Base-by-base conservation (phyloP, 1,140 invertebrate genomes). In the Pseudomyrmex concolor region DNA sequence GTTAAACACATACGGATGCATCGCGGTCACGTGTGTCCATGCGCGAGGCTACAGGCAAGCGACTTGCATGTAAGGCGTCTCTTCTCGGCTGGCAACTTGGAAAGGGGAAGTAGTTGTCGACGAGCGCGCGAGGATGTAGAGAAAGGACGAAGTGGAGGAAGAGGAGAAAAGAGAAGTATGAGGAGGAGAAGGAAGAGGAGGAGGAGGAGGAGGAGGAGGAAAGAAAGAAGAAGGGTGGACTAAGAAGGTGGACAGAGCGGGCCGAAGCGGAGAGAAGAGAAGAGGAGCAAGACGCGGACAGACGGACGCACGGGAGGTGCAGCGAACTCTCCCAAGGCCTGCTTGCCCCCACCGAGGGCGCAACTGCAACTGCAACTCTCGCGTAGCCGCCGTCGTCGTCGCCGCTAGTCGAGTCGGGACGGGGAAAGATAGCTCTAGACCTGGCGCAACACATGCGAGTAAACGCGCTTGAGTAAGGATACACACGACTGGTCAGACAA, bases 271-370 rank as follows among this genome's bases (percentile, higher is more conserved):
- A 59, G 64, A 54, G 25, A 70, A 64, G 54, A 48, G 55, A 51
- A 84, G 66, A 74, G 55, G 80, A 60, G 78, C 72, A 72, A 48
- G 48, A 73, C 72, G 73, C 74, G 59, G 68, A 83, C 74, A 63
- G 92, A 89, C 88, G 89, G 73, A 86, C 78, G 91, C 90, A 92
- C 89, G 92, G 90, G 91, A 93, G 93, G 93, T 94, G 93, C 93
- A 94, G 92, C 93, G 93, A 94, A 94, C 93, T 94, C 93, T 94
- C 92, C 91, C 93, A 94, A 94, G 93, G 93, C 91, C 92, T 91
- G 86, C 86, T 59, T 89, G 85, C 70, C 86, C 80, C 89, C 89
- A 83, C 83, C 84, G 57, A 71, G 72, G 78, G 57, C 63, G 84
- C 85, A 84, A 90, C 90, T 89, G 86, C 86, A 90, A 89, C 90